phyloP scores from a whole-genome alignment of 2,113 vertebrate species.

The Physeter macrocephalus region DNA sequence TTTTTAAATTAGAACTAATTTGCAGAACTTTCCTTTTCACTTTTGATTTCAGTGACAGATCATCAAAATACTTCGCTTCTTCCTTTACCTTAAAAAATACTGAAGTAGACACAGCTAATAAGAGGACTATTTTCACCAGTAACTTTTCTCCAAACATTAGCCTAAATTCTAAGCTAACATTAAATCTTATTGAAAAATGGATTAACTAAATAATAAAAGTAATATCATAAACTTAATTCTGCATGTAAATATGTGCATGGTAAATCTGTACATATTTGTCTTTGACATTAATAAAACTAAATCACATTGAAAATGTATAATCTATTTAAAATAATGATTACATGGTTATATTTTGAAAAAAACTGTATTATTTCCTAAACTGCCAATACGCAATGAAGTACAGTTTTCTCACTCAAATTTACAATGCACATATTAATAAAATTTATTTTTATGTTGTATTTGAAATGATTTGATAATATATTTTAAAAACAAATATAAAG shows the following conservation, averaged over 20 bases:
- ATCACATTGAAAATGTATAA: background rate
- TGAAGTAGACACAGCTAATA: background rate
- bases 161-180: background rate
- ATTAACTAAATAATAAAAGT: background rate
- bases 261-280: background rate
- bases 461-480: background rate
- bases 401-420: background rate
- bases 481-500: background rate
- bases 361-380: background rate
- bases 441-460: background rate
- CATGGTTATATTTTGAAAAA: background rate
- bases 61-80: background rate
- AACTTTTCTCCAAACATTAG: background rate
- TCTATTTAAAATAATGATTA: background rate
- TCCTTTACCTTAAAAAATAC: background rate
- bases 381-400: background rate
- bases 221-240: background rate
- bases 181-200: background rate
- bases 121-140: background rate
- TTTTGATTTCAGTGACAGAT: background rate
- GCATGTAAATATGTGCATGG: background rate
- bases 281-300: background rate
- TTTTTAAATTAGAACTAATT: constrained; percentile 2
- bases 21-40: background rate
- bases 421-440: background rate